Evolutionary conservation across 2,888 invertebrate species (phyloP).

Genomic region (Eupithecia abbreviata): DNA sequence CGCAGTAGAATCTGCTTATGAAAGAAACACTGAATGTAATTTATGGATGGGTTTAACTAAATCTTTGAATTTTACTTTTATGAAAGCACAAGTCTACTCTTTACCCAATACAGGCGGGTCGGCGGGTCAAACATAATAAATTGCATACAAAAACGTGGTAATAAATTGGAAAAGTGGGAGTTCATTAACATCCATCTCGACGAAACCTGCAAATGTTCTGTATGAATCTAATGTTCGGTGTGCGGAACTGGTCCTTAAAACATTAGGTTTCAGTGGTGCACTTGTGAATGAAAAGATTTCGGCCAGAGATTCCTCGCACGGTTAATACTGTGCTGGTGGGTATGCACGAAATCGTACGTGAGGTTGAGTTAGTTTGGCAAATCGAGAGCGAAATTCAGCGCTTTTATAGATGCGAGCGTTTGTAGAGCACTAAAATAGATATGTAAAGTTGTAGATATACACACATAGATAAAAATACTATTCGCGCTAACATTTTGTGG

Average conservation of each 20-base stretch:
- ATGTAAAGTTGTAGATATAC: not conserved
- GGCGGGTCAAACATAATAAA: no score
- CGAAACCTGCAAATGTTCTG: not conserved
- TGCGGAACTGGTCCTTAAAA: not conserved
- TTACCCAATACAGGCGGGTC: no score
- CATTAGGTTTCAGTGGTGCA: constrained; percentile 15
- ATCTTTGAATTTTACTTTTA: no score
- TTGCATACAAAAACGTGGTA: not conserved
- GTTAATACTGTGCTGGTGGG: not conserved
- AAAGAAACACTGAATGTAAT: no score
- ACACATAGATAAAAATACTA: not conserved
- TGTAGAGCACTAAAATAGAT: not conserved
- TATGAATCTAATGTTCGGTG: not conserved
- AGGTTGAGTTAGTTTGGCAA: constrained; percentile 8
- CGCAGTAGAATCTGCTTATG: no score
- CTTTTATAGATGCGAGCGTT: not conserved
- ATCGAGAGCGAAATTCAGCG: not conserved
- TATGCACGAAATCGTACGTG: constrained; percentile 15
- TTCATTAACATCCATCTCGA: not conserved
- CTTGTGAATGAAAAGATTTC: constrained; percentile 22
- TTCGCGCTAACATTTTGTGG: not conserved
- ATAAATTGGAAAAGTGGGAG: not conserved
- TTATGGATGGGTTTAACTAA: no score
- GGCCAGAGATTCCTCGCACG: constrained; percentile 19
- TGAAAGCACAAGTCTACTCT: no score